A percentile compares a stretch with the other conserved stretches of the same genome.
These are phyloP conservation scores for Emydocephalus ijimae DNA, from an alignment of 2,113 vertebrate species.

Conservation along the genomic window DNA sequence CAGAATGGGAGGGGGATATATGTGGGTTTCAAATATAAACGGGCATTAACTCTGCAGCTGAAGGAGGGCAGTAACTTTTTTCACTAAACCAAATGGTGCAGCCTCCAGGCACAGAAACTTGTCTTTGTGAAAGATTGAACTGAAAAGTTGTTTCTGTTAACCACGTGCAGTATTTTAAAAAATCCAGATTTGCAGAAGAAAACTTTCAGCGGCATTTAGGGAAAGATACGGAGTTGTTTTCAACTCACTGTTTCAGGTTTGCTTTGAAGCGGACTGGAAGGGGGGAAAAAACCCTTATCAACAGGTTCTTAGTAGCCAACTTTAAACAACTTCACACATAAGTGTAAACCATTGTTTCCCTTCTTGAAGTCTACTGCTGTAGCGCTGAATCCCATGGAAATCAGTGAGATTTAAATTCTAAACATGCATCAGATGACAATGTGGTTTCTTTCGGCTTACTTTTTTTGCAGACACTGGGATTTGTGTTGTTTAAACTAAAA, in stretches of 20 bases:
- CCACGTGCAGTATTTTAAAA: background rate
- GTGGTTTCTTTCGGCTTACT: background rate
- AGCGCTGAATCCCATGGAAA: background rate
- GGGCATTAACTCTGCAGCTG: background rate
- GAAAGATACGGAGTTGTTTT: conserved; percentile 1
- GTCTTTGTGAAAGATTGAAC: background rate
- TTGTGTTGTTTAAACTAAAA: background rate
- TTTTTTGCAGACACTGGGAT: background rate
- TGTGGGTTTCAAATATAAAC: background rate
- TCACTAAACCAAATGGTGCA: conserved; percentile 27
- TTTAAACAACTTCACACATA: background rate
- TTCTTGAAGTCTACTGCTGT: background rate
- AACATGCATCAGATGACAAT: background rate
- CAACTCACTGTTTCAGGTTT: background rate
- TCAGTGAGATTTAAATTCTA: background rate
- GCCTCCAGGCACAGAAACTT: background rate
- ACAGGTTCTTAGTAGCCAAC: background rate
- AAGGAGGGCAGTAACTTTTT: conserved; percentile 6
- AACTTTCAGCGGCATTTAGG: conserved; percentile 3
- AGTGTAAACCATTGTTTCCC: background rate
- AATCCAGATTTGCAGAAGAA: conserved; percentile 27
- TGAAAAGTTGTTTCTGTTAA: conserved; percentile 32
- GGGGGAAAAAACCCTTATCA: background rate
- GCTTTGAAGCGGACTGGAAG: background rate
- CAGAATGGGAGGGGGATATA: background rate